Conservation (phyloP, 2,888 invertebrate genomes). For the Atherix ibis region DNA sequence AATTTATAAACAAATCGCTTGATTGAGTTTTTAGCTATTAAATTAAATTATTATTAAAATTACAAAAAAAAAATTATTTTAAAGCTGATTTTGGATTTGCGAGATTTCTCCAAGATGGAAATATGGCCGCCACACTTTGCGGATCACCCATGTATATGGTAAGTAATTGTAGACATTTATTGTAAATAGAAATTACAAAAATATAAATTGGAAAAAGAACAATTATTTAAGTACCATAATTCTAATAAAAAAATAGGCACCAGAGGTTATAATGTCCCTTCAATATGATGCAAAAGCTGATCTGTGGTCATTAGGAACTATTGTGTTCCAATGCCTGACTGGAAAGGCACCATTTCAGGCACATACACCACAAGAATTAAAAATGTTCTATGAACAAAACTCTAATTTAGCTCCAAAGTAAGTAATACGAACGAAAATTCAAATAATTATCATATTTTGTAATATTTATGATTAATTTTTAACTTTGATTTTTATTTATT, state of each 20-base stretch:
- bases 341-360: constrained; percentile 99
- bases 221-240: background rate
- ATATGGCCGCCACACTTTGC: constrained; percentile 98
- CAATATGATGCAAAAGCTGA: constrained; percentile 99
- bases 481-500: background rate
- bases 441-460: background rate
- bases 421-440: constrained; percentile 24
- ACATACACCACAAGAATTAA: constrained; percentile 91
- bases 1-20: too few relatives aligned
- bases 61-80: constrained; percentile 16
- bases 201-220: background rate
- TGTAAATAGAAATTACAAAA: constrained; percentile 9
- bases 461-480: background rate
- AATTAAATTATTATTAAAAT: constrained; percentile 2
- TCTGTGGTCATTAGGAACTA: constrained; percentile 97
- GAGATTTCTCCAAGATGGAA: constrained; percentile 93
- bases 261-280: constrained; percentile 97
- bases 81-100: constrained; percentile 98
- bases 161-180: constrained; percentile 18
- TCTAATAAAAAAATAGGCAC: constrained; percentile 42
- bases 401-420: constrained; percentile 78
- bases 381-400: constrained; percentile 93
- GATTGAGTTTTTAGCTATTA: constrained; percentile 1
- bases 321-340: constrained; percentile 95
- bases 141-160: constrained; percentile 99